Base-by-base conservation (phyloP, 2,888 invertebrate genomes). In the Rhagonycha lutea region DNA sequence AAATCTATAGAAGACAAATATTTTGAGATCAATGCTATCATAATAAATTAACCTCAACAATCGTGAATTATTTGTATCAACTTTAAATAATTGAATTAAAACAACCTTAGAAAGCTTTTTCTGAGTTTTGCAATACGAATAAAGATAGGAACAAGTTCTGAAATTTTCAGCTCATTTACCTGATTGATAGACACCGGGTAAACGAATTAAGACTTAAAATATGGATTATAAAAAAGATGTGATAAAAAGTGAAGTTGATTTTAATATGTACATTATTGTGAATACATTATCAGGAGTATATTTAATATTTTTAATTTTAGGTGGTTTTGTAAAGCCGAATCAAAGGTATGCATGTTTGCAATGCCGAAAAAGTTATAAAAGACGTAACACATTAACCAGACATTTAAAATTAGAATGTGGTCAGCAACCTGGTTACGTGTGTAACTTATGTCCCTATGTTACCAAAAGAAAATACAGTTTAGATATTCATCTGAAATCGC, bases 391-490 rank as follows among this genome's bases (percentile, higher is more conserved):
- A 18, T 72, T 82, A 12, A 78, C 72, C 18, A 75, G 83, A 18
- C 84, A 84, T 73, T 62, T 79, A 67, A 78, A 76, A 69, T 81
- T 79, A 61, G 82, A 83, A 70, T 84, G 84, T 68, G 82, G 83
- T 11, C 79, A 78, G 68, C 75, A 75, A 61, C 80, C 80, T 28
- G 60, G 70, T 3, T 80, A 78, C 63, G 47, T 62, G 14, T 80
- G 80, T 63, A 72, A 69, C 9, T 68, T 47, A 12, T 78, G 78
- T 23, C 12, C 18, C 1, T 73, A 75, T 62, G 29, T 47, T 12
- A 69, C 73, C 11, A 73, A 75, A 65, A 9, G 73, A 29, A 78
- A 77, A 61, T 67, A 32, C 65, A 70, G 69, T 68, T 14, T 78
- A 62, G 68, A 75, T 12, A 47, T 73, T 14, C 78, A 78, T 23